Percentiles rank a stretch among this genome's conserved stretches.
Conservation (phyloP, 1,140 invertebrate genomes). For the Cyclargus thomasi region DNA sequence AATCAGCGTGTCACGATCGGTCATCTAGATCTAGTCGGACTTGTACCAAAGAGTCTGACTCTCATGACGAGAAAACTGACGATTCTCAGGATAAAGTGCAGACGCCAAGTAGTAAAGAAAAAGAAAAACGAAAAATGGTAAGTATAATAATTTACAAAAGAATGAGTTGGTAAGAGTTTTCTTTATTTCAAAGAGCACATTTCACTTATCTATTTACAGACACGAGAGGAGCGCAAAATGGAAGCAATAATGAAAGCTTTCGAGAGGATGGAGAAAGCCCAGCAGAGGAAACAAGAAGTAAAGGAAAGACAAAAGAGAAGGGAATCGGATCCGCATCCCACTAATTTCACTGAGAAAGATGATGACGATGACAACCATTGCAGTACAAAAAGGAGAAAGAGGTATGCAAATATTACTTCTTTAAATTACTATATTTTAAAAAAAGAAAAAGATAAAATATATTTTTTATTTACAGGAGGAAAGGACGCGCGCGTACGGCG, state of each 20-base stretch:
- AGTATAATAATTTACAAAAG: slow-evolving; percentile 29
- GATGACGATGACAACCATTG: slow-evolving; percentile 69
- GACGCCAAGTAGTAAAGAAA: slow-evolving; percentile 52
- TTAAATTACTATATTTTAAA: too few relatives aligned
- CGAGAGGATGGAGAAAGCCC: slow-evolving; percentile 86
- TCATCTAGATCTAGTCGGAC: slow-evolving; percentile 61
- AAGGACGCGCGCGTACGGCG: slow-evolving; percentile 79
- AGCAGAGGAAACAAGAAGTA: slow-evolving; percentile 85
- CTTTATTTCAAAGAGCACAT: neutral
- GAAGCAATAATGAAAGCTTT: slow-evolving; percentile 96
- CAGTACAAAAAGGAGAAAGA: slow-evolving; percentile 63
- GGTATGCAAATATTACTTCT: slow-evolving; percentile 40
- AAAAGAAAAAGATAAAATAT: neutral
- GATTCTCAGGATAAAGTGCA: slow-evolving; percentile 77
- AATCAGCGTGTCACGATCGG: slow-evolving; percentile 62
- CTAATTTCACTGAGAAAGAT: slow-evolving; percentile 52
- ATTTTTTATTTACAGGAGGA: slow-evolving; percentile 65
- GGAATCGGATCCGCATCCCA: slow-evolving; percentile 72
- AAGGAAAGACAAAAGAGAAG: slow-evolving; percentile 73
- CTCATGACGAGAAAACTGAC: slow-evolving; percentile 62
- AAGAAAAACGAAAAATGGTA: slow-evolving; percentile 75
- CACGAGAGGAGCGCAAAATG: slow-evolving; percentile 96
- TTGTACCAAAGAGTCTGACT: slow-evolving; percentile 45
- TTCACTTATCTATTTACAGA: slow-evolving; percentile 73
- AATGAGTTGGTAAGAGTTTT: too few relatives aligned